Base-by-base conservation (phyloP, 2,888 invertebrate species). In the Luperina testacea region DNA sequence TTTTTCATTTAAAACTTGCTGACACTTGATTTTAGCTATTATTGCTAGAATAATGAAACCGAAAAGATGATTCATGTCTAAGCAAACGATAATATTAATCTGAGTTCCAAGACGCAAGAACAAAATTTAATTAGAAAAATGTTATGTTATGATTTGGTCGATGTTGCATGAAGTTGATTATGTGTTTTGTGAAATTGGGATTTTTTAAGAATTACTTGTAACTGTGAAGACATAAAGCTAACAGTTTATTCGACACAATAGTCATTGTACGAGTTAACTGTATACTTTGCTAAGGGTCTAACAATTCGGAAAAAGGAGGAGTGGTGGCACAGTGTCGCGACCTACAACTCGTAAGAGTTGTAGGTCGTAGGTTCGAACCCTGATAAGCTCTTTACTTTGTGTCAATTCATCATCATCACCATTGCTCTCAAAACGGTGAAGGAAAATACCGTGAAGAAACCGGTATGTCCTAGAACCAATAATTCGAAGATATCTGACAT, bases 41-140 rank as follows among this genome's bases (percentile, higher is more conserved):
- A 74, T 63, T 24, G 57, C 27, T 65, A 82, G n/a, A 67, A 85
- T 70, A 9, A 80, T 27, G 2, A 80, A 48, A 68, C 75, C 13
- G 5, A 77, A 72, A 20, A 80, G 1, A 42, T 80, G 61, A 67
- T 76, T 59, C 89, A 88, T 85, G 73, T 68, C 38, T 75, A 24
- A 59, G 32, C n/a, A 77, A 74, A 38, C 81, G 84, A 72, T 86
- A 67, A 85, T 82, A 83, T 87, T 72, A 83, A 77, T 80, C 63
- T 65, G 82, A 59, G 45, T 73, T 32, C 32, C 8, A 73, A n/a
- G 6, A 67, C 72, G 69, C 65, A 63, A 42, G 80, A 81, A 77
- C 17, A 51, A 75, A 78, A 72, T 85, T 84, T 89, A 87, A 89
- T 91, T 90, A 87, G 71, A 81, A 53, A n/a, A 42, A 51, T 70